phyloP scores from a whole-genome alignment of 2,888 invertebrate genomes.

The Lepas anatifera region DNA sequence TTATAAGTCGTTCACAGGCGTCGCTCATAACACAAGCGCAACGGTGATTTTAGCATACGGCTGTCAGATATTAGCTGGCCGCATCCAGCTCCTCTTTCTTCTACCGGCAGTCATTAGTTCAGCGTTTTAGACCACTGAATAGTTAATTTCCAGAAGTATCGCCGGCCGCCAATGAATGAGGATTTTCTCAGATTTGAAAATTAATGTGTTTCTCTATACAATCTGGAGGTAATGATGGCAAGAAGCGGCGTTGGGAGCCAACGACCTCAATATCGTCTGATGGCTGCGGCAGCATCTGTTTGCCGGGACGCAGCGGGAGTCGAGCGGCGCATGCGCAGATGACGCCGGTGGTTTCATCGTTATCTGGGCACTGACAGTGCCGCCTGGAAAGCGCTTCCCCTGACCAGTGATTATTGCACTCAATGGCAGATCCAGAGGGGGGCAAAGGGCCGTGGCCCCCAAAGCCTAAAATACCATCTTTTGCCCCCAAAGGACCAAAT shows the following conservation, averaged over 20 bases:
- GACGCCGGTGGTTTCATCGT: too few species aligned
- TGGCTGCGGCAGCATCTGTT: not conserved
- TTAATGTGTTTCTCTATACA: constrained; percentile 8
- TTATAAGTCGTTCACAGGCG: constrained; percentile 2
- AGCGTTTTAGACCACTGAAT: constrained; percentile 5
- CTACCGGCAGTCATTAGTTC: not conserved
- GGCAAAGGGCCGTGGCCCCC: too few species aligned
- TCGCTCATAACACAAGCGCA: too few species aligned
- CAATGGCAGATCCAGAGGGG: too few species aligned
- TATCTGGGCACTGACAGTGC: too few species aligned
- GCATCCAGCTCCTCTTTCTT: not conserved
- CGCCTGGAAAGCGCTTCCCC: too few species aligned
- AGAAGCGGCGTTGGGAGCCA: not conserved
- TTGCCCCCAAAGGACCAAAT: too few species aligned
- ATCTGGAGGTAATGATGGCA: not conserved
- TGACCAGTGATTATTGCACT: too few species aligned
- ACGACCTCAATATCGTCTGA: not conserved
- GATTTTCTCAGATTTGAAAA: constrained; percentile 5
- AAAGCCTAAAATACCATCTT: too few species aligned
- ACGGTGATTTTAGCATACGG: constrained; percentile 7
- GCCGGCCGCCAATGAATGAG: not conserved
- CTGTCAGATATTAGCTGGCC: not conserved
- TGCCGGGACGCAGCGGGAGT: not conserved
- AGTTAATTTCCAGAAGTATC: constrained; percentile 7
- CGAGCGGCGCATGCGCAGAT: not conserved